Percentiles rank a stretch among this genome's conserved stretches.
These are phyloP conservation scores for Lasioglossum albipes DNA, from an alignment of 1,140 invertebrate species.

Conservation along the genomic window DNA sequence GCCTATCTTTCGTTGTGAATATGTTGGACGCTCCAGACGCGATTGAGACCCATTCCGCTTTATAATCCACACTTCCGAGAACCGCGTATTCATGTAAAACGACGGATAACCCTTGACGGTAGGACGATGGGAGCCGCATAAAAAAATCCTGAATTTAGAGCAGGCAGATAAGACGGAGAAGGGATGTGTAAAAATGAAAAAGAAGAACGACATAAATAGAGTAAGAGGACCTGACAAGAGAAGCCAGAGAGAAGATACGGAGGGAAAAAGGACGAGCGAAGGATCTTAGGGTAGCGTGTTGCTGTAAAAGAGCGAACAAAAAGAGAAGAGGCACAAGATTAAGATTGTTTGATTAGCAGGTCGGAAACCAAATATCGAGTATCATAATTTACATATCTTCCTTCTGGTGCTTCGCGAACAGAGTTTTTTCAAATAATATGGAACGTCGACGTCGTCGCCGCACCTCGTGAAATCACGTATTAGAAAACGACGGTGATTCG, in stretches of 20 bases:
- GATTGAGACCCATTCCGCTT: conserved; percentile 6
- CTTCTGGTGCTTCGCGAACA: not conserved
- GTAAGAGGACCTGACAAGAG: conserved; percentile 28
- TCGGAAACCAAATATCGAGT: not conserved
- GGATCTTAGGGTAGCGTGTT: conserved; percentile 17
- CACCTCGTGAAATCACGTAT: too few species aligned
- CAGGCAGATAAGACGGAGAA: conserved; percentile 49
- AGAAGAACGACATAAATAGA: conserved; percentile 21
- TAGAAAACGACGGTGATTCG: too few species aligned
- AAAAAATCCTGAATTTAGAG: conserved; percentile 53
- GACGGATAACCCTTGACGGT: conserved; percentile 39
- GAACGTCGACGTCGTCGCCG: too few species aligned
- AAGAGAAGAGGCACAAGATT: not conserved
- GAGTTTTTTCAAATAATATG: too few species aligned
- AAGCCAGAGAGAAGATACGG: conserved; percentile 3
- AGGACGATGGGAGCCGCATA: conserved; percentile 41
- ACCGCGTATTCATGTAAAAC: conserved; percentile 31
- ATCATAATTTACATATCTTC: conserved; percentile 22
- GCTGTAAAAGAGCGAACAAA: not conserved
- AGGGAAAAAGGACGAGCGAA: not conserved
- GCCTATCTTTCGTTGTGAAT: not conserved
- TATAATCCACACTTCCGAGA: conserved; percentile 46
- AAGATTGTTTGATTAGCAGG: conserved; percentile 13
- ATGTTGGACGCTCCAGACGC: not conserved
- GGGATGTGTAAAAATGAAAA: conserved; percentile 35